These are phyloP conservation scores for Pterophyllum scalare DNA, from an alignment of 2,113 vertebrate species.

Conservation along the genomic window DNA sequence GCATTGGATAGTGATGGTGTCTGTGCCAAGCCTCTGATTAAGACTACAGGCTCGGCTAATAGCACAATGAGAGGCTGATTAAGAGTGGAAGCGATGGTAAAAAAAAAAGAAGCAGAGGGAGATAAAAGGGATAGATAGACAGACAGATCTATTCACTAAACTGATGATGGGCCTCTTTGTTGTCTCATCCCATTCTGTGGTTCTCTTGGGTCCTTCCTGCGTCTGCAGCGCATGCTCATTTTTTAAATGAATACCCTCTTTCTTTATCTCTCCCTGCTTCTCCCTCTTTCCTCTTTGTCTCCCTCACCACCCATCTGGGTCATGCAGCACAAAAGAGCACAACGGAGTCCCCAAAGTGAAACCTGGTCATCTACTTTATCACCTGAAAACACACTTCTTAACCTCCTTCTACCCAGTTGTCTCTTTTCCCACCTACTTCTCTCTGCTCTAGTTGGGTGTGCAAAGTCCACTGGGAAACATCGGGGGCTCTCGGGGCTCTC, in stretches of 20 bases:
- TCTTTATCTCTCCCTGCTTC: slow-evolving; percentile 47
- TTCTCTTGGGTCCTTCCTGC: slow-evolving; percentile 68
- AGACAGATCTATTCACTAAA: slow-evolving; percentile 75
- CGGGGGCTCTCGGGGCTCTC: slow-evolving; percentile 41
- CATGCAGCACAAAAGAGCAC: slow-evolving; percentile 46
- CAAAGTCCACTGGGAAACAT: slow-evolving; percentile 53
- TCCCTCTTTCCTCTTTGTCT: slow-evolving; percentile 27
- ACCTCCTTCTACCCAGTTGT: slow-evolving; percentile 43
- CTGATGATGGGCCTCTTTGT: slow-evolving; percentile 76
- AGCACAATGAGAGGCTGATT: slow-evolving; percentile 76
- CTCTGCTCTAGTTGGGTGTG: slow-evolving; percentile 22
- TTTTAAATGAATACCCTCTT: slow-evolving; percentile 66
- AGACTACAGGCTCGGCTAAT: slow-evolving; percentile 77
- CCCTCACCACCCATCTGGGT: slow-evolving; percentile 70
- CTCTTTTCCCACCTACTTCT: slow-evolving; percentile 3
- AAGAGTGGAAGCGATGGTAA: slow-evolving; percentile 61
- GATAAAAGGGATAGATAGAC: slow-evolving; percentile 71
- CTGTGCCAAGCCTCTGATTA: slow-evolving; percentile 76
- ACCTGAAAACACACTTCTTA: slow-evolving; percentile 56
- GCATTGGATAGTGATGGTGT: slow-evolving; percentile 52
- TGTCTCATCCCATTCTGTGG: slow-evolving; percentile 70
- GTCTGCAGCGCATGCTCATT: slow-evolving; percentile 57
- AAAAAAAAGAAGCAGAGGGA: slow-evolving; percentile 46
- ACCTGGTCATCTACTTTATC: slow-evolving; percentile 64
- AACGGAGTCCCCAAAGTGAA: slow-evolving; percentile 21